Conservation (phyloP, 2,113 vertebrate genomes). For the Myxocyprinus asiaticus region DNA sequence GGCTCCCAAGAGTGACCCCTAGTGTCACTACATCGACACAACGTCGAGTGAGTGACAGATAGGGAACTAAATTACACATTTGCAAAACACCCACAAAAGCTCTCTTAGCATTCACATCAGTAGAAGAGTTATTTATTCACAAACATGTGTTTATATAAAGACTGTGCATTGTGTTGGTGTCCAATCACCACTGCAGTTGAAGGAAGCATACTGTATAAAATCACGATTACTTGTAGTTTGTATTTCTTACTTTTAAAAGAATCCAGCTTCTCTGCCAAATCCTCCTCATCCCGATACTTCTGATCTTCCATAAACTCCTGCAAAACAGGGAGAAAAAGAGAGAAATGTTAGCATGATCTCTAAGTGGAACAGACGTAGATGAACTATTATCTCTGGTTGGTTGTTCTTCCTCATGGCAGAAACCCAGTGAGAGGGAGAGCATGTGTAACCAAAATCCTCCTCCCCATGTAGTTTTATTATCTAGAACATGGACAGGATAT, state of each 20-base stretch:
- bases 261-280: conserved; percentile 86
- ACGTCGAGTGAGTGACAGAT: no score
- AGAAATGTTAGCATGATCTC: background rate
- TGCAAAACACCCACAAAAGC: conserved; percentile 22
- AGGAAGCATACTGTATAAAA: background rate
- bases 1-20: no score
- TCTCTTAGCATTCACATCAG: background rate
- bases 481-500: no score
- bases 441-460: background rate
- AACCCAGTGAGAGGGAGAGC: background rate
- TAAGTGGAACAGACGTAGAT: conserved; percentile 1
- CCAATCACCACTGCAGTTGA: background rate
- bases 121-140: background rate
- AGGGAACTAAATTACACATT: conserved; percentile 17
- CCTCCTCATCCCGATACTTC: conserved; percentile 92
- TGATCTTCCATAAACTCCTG: conserved; percentile 95
- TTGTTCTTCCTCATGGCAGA: background rate
- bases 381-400: background rate
- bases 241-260: conserved; percentile 89
- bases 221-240: background rate
- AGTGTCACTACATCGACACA: no score
- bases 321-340: background rate
- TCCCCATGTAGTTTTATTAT: background rate
- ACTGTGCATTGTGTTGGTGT: background rate
- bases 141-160: background rate